phyloP scores from a whole-genome alignment of 2,113 vertebrate species.

The Pachypanchax playfairii region DNA sequence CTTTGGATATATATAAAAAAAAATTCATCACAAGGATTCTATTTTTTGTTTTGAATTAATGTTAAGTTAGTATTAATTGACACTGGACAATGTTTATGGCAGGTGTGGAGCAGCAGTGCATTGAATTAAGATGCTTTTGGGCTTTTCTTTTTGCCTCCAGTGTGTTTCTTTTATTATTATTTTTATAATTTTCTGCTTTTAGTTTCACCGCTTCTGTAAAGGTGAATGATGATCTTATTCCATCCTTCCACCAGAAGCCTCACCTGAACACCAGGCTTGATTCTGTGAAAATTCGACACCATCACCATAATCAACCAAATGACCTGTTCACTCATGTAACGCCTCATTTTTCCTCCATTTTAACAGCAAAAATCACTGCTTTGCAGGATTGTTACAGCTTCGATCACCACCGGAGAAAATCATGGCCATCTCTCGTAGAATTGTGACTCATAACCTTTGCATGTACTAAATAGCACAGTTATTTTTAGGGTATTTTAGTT shows the following conservation, averaged over 20 bases:
- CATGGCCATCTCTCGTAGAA: conserved; percentile 80
- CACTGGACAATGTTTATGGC: conserved; percentile 92
- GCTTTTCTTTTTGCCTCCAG: conserved; percentile 89
- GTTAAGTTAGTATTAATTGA: conserved; percentile 89
- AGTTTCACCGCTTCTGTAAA: conserved; percentile 92
- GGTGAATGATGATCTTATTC: conserved; percentile 81
- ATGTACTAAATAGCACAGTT: conserved; percentile 96
- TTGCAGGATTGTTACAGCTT: conserved; percentile 87
- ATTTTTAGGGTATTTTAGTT: conserved; percentile 90
- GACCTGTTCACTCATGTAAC: conserved; percentile 84
- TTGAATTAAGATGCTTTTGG: conserved; percentile 81
- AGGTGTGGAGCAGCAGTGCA: conserved; percentile 86
- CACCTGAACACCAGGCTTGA: conserved; percentile 88
- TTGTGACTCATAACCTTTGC: conserved; percentile 86
- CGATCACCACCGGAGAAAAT: conserved; percentile 77
- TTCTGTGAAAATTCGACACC: conserved; percentile 92
- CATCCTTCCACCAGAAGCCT: conserved; percentile 72
- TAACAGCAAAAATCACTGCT: conserved; percentile 82
- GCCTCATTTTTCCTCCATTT: conserved; percentile 70
- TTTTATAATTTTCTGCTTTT: conserved; percentile 78
- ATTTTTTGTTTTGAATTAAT: conserved; percentile 64
- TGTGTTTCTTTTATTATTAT: conserved; percentile 77
- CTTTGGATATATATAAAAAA: conserved; percentile 67
- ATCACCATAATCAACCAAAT: conserved; percentile 76
- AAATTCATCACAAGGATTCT: conserved; percentile 68